Conservation (phyloP, 2,888 invertebrate species). For the Drosophila emarginata region DNA sequence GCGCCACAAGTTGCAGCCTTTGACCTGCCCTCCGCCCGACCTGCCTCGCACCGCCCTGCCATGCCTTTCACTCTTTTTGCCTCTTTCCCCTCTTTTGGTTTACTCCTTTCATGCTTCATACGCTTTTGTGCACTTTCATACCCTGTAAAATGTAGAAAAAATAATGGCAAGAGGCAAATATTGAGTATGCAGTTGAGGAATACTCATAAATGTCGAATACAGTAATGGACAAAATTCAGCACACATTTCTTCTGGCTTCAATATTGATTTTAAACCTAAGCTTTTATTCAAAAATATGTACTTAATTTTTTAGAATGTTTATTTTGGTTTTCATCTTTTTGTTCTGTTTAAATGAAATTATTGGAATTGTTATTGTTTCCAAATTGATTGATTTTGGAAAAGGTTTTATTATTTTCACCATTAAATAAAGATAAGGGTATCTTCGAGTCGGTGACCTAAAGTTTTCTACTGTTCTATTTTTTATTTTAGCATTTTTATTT, state of each 20-base stretch:
- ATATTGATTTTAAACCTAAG: too few species aligned
- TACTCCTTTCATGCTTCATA: conserved; percentile 38
- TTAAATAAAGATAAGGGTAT: neutral
- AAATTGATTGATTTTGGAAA: too few species aligned
- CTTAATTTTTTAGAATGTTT: too few species aligned
- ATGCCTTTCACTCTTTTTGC: neutral
- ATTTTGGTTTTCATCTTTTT: too few species aligned
- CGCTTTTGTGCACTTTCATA: conserved; percentile 37
- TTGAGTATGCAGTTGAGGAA: too few species aligned
- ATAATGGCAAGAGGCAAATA: neutral
- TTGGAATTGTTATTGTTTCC: too few species aligned
- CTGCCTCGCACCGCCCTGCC: neutral
- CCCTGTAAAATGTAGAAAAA: neutral
- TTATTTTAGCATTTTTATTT: conserved; percentile 1
- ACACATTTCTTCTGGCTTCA: too few species aligned
- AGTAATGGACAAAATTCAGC: too few species aligned
- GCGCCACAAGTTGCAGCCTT: conserved; percentile 72
- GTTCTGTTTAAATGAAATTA: too few species aligned
- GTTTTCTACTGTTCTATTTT: conserved; percentile 37
- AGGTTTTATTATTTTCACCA: too few species aligned
- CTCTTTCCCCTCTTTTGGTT: neutral
- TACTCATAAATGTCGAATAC: too few species aligned
- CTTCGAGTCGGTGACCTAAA: neutral
- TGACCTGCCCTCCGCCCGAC: conserved; percentile 11
- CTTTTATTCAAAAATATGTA: too few species aligned